Conservation (phyloP, 2,888 invertebrate genomes). For the Synanthedon tipuliformis region DNA sequence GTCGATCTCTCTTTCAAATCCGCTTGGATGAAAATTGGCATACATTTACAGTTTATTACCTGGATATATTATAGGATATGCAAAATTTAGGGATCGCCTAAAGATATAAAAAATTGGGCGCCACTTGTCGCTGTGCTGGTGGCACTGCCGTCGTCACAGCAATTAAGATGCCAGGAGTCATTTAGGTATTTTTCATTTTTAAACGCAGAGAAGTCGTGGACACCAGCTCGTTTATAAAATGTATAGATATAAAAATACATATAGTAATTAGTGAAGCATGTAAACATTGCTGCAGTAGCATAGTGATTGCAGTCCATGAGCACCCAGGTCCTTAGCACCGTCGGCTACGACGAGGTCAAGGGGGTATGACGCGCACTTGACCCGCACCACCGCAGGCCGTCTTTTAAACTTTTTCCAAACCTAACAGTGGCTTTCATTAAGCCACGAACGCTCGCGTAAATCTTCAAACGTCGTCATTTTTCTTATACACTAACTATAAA, state of each 20-base stretch:
- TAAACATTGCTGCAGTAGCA: slow-evolving; percentile 4
- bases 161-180: background rate
- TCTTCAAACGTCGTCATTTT: slow-evolving; percentile 17
- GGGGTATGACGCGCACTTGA: slow-evolving; percentile 52
- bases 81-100: too few relatives aligned
- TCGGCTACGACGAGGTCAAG: slow-evolving; percentile 40
- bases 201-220: too few relatives aligned
- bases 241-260: background rate
- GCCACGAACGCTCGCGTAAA: slow-evolving; percentile 28
- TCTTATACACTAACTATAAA: slow-evolving; percentile 10
- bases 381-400: slow-evolving; percentile 40
- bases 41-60: too few relatives aligned
- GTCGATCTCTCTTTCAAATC: too few relatives aligned
- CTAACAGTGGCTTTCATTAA: slow-evolving; percentile 52
- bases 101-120: too few relatives aligned
- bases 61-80: too few relatives aligned
- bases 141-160: too few relatives aligned
- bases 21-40: too few relatives aligned
- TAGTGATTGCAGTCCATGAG: slow-evolving; percentile 9
- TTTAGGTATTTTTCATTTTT: background rate
- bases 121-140: too few relatives aligned
- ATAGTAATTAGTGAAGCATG: slow-evolving; percentile 5
- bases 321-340: background rate
- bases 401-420: slow-evolving; percentile 55
- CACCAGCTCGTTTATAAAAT: background rate